Evolutionary conservation across 2,797 vertebrate species (phyloP), one percentile per base, ranked within the genome.

Genomic region (Epinephelus malabaricus): DNA sequence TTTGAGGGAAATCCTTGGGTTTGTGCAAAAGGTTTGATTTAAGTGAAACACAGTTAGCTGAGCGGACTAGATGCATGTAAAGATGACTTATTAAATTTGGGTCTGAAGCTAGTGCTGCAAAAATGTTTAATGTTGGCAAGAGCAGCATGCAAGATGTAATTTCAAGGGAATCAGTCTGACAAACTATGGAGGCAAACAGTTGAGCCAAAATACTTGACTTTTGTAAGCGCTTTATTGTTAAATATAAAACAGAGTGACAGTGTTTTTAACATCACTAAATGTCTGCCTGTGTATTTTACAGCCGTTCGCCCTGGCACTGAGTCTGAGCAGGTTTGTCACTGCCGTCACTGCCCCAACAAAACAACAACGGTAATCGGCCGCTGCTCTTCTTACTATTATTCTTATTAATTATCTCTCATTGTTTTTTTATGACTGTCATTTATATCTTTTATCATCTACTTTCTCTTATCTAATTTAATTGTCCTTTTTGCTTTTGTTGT

Each of bases 1-100:
- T 73, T 78, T 72, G 27, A 27, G 30, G 58, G 25, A 73, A 66
- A 78, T 73, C 73, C 74, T 17, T 19, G 61, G 17, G 67, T 83
- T 58, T 74, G 27, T 67, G 69, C n/a, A 53, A 64, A 56, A 30
- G 30, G 67, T 67, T 79, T 43, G 18, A 69, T 76, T 61, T 50
- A 58, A 76, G 23, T 30, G 47, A 64, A 75, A 59, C 30, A 6
- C 17, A 50, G 46, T 63, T 54, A 53, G 40, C 58, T 21, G 50
- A 1, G 2, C n/a, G 46, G 53, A 58, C 19, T 15, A 40, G 25
- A 63, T 61, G 51, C 9, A 7, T 23, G 54, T 40, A 30, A 65
- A 78, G 66, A 62, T 43, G n/a, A 34, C 7, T 14, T 30, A 61
- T 55, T 50, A 40, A 30, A 56, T 68, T 54, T 40, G 54, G 49